Base-by-base conservation (phyloP, 2,113 vertebrate genomes). In the Leptocoma aspasia region DNA sequence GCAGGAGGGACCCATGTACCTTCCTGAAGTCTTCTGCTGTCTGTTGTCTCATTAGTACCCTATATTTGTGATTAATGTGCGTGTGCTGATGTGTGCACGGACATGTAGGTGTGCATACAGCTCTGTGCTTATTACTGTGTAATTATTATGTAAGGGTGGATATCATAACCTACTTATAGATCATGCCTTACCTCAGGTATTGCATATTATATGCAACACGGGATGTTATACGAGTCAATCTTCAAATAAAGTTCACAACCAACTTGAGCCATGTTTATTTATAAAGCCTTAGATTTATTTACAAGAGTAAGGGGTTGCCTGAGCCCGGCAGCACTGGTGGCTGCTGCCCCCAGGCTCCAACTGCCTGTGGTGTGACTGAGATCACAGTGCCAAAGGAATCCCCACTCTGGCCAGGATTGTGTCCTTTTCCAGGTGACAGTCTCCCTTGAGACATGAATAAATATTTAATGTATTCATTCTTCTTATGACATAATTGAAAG, bases 101-200 rank as follows among this genome's bases (percentile, higher is more conserved):
- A 11, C 11, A 19, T 4, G 13, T 4, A 9, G 0, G 0, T 28
- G 71, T 54, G 19, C 53, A 20, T 17, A 57, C 4, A 82, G 33
- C 45, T 26, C 47, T 78, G 18, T 21, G 45, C 30, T 17, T 13
- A 13, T 14, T 28, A 17, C 18, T 42, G 6, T 15, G 13, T 31
- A 54, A 13, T 14, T 28, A 17, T 15, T 42, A 7, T 15, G 13
- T 31, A 54, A 45, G 54, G n/a, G 52, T 19, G 13, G 27, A 18
- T 56, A 37, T 13, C 50, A 44, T 5, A 24, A 44, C 13, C 41
- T 59, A 10, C 31, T 24, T 31, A 33, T 0, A 57, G 28, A 71
- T 22, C 28, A 16, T 28, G 31, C 39, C 28, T 78, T 57, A 18
- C 16, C 35, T 53, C 26, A 68, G 2, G 2, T 37, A n/a, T 16